Conservation (phyloP, 2,113 vertebrate genomes). For the Sturnus vulgaris region DNA sequence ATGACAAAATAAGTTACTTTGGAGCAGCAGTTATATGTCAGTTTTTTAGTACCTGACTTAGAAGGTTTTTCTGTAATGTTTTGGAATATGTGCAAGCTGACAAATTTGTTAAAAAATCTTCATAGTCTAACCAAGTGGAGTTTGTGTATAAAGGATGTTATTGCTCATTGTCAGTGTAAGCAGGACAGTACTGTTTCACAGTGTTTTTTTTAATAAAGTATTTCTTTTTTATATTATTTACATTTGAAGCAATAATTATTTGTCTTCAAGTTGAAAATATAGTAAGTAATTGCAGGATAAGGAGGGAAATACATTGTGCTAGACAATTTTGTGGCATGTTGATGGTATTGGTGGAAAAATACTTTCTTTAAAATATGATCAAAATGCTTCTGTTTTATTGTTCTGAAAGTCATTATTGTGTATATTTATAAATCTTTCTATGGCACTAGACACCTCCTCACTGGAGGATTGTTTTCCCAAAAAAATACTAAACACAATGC, state of each 20-base stretch:
- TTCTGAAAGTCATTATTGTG: background rate
- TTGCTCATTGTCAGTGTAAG: background rate
- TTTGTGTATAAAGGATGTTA: background rate
- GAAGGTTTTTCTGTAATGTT: background rate
- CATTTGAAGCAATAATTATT: background rate
- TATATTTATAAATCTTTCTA: background rate
- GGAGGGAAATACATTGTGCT: background rate
- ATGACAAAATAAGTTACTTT: background rate
- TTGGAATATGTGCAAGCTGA: background rate
- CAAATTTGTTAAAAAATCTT: background rate
- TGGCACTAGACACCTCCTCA: background rate
- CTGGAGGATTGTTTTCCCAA: background rate
- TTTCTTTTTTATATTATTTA: background rate
- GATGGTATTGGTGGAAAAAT: background rate
- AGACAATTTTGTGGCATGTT: background rate
- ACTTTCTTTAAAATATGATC: background rate
- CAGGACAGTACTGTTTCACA: background rate
- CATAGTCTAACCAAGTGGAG: background rate
- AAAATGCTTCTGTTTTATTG: background rate
- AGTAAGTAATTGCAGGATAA: background rate
- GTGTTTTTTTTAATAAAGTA: background rate
- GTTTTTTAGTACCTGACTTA: background rate
- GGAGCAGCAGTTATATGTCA: background rate
- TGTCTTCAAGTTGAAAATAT: background rate
- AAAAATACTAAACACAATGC: background rate